These are phyloP conservation scores for Agrotis ipsilon DNA, from an alignment of 2,888 invertebrate species.

Conservation along the genomic window DNA sequence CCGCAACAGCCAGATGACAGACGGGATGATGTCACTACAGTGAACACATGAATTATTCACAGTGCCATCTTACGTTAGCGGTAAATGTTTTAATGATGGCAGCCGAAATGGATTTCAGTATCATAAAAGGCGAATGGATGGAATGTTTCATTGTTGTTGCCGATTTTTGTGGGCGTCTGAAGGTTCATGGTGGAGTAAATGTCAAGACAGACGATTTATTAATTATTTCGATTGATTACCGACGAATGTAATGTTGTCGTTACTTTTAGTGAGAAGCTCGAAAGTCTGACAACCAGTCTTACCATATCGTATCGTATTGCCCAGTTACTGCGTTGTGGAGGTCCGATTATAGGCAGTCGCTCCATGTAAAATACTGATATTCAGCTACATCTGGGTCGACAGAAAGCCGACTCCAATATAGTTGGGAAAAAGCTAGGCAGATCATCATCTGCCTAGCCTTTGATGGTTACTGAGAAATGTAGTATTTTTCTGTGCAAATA, in stretches of 20 bases:
- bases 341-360: too few relatives aligned
- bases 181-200: conserved; percentile 26
- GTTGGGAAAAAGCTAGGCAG: too few relatives aligned
- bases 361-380: too few relatives aligned
- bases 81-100: conserved; percentile 59
- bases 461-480: background rate
- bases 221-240: background rate
- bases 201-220: conserved; percentile 22
- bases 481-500: background rate
- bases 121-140: conserved; percentile 45
- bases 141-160: conserved; percentile 36
- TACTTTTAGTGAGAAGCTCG: too few relatives aligned
- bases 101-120: conserved; percentile 45
- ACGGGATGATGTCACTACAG: conserved; percentile 41
- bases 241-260: background rate
- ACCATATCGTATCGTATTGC: too few relatives aligned
- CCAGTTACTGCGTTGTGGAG: too few relatives aligned
- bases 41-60: conserved; percentile 57
- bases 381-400: too few relatives aligned
- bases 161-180: conserved; percentile 34
- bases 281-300: too few relatives aligned
- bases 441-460: too few relatives aligned
- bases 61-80: conserved; percentile 37
- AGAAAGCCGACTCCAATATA: too few relatives aligned
- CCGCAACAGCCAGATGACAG: conserved; percentile 21